Evolutionary conservation across 2,113 vertebrate species (phyloP), one percentile per base, ranked within the genome.

Genomic region (Microcebus lehilahytsara): DNA sequence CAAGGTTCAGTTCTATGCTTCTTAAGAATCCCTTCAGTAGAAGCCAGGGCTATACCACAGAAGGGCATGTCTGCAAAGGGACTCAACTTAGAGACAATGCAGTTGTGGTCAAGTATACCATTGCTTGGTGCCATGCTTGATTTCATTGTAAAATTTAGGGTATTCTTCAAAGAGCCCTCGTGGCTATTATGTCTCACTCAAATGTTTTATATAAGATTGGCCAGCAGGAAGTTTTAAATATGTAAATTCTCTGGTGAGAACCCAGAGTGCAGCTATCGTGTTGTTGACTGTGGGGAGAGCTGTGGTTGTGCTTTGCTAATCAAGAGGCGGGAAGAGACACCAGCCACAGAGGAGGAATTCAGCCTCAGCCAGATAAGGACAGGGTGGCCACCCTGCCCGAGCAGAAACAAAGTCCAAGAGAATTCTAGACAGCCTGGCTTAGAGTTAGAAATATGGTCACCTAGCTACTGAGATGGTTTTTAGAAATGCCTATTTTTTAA

Each of bases 81-180:
- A 78, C 86, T 91, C 58, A 40, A 27, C 34, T 46, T 58, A 74
- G 64, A 93, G 51, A 69, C 22, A 56, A 3, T 66, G 11, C 11
- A 32, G 1, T 83, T 78, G 25, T 53, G 14, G 23, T 56, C 66
- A 78, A 32, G 34, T 60, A 9, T 9, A 53, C 9, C 60, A 6
- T 9, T 84, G 64, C 66, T 72, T 89, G 69, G 10, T 84, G 20
- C 9, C 23, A 60, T 88, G 53, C 16, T 92, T 51, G 40, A 62
- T 56, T 97, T 74, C 83, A 37, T 90, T 95, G 90, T 92, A 49
- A 93, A 86, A 94, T 27, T 60, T 89, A 83, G n/a, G 37, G 10
- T 75, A 25, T 14, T 78, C 17, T 91, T 91, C 9, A 75, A 66
- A 74, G 69, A 87, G 14, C 19, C 19, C 22, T 71, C 25, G 12